Evolutionary conservation across 2,797 vertebrate species (phyloP).

Genomic region (Gallinago nigripennis): DNA sequence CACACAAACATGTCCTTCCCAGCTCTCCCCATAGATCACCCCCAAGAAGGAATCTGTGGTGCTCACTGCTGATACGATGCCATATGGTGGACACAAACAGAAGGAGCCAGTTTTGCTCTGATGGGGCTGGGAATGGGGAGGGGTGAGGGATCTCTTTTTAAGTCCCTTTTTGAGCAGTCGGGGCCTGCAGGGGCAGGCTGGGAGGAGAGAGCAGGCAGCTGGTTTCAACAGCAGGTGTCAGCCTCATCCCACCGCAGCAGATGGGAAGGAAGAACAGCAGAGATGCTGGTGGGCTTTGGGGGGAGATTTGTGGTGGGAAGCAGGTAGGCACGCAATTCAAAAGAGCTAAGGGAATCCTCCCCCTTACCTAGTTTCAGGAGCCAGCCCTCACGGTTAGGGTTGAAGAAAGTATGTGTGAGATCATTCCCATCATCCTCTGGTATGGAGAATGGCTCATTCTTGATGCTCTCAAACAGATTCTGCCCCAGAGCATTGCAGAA

Average conservation of each 20-base stretch:
- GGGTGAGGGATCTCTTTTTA: not conserved
- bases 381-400: slow-evolving; percentile 93
- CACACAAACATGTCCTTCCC: not conserved
- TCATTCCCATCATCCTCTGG: slow-evolving; percentile 92
- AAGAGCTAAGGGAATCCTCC: not conserved
- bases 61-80: not conserved
- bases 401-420: slow-evolving; percentile 95
- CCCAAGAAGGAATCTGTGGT: not conserved
- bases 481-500: slow-evolving; percentile 25
- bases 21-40: not conserved
- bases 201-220: not conserved
- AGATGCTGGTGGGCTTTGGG: not conserved
- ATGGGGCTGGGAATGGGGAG: not conserved
- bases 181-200: not conserved
- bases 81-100: rapidly evolving
- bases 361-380: slow-evolving; percentile 91
- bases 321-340: not conserved
- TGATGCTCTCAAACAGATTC: slow-evolving; percentile 94
- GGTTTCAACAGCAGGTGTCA: slow-evolving; percentile 67
- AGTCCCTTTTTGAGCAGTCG: not conserved
- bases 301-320: not conserved
- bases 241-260: not conserved
- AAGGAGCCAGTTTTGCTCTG: not conserved
- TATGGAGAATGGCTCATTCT: slow-evolving; percentile 92
- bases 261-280: rapidly evolving